phyloP scores from a whole-genome alignment of 2,888 invertebrate species.

The Drosophila borborema region DNA sequence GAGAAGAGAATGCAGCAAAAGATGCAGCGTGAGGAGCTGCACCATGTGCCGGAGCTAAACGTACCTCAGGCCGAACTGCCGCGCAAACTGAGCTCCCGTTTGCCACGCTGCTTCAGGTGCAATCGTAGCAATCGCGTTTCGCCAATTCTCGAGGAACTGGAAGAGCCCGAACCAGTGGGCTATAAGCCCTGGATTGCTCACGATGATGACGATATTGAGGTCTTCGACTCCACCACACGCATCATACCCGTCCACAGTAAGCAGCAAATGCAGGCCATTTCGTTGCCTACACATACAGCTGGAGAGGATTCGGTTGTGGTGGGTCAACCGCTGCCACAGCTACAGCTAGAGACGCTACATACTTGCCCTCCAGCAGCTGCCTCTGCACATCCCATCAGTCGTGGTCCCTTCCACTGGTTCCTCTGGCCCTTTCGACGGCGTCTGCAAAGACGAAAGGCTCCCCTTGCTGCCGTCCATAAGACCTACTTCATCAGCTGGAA shows the following conservation, averaged over 20 bases:
- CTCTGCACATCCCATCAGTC: slow-evolving; percentile 18
- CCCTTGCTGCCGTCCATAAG: slow-evolving; percentile 80
- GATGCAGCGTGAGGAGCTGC: background rate
- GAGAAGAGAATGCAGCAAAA: background rate
- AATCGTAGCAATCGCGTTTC: slow-evolving; percentile 69
- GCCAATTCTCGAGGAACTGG: slow-evolving; percentile 61
- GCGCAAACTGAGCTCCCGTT: slow-evolving; percentile 36
- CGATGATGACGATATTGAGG: slow-evolving; percentile 54
- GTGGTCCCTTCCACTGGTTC: slow-evolving; percentile 71
- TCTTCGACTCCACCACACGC: slow-evolving; percentile 61
- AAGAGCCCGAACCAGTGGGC: slow-evolving; percentile 24
- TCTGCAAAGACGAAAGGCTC: slow-evolving; percentile 33
- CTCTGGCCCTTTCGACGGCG: slow-evolving; percentile 73
- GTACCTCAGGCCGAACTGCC: slow-evolving; percentile 8
- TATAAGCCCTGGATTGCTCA: slow-evolving; percentile 32
- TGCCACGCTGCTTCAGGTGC: slow-evolving; percentile 64
- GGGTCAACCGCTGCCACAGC: slow-evolving; percentile 43
- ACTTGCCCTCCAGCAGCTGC: background rate
- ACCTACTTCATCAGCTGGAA: slow-evolving; percentile 83
- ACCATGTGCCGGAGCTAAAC: background rate
- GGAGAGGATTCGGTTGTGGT: slow-evolving; percentile 33
- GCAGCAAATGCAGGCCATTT: slow-evolving; percentile 19
- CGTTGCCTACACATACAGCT: background rate
- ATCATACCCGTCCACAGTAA: slow-evolving; percentile 25
- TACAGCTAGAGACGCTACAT: slow-evolving; percentile 56